Conservation (phyloP, 2,888 invertebrate species). For the Acronicta leporina region DNA sequence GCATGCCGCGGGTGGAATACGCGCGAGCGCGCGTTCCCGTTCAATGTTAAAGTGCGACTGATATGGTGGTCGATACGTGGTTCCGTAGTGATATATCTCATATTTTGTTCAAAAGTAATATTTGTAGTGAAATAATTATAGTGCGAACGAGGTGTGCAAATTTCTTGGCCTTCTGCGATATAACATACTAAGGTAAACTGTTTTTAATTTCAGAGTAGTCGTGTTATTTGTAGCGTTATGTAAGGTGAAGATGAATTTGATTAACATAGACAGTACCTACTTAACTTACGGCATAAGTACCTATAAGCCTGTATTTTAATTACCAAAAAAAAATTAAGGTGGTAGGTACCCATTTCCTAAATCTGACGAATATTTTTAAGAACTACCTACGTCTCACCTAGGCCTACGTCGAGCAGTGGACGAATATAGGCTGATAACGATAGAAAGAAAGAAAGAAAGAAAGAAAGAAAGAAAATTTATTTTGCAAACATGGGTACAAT, state of each 20-base stretch:
- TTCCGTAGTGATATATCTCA: constrained; percentile 14
- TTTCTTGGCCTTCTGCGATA: constrained; percentile 1
- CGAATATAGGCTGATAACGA: no score
- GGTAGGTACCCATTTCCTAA: no score
- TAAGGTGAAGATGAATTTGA: background rate
- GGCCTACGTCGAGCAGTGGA: no score
- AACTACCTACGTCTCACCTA: no score
- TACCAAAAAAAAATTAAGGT: no score
- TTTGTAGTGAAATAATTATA: constrained; percentile 7
- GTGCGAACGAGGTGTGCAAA: constrained; percentile 8
- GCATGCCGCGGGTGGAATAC: constrained; percentile 18
- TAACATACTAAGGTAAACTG: constrained; percentile 13
- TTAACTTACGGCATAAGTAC: no score
- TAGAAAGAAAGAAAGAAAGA: no score
- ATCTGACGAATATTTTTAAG: no score
- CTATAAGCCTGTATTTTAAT: no score
- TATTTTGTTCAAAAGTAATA: constrained; percentile 15
- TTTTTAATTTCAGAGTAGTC: background rate
- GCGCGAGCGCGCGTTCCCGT: constrained; percentile 25
- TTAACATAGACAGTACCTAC: background rate
- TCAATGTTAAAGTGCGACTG: constrained; percentile 2
- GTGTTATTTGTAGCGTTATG: background rate
- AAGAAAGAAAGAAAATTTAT: no score
- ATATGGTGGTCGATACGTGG: constrained; percentile 21
- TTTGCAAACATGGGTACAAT: no score